Evolutionary conservation across 2,797 vertebrate genomes (phyloP).

Genomic region (Valencia hispanica): DNA sequence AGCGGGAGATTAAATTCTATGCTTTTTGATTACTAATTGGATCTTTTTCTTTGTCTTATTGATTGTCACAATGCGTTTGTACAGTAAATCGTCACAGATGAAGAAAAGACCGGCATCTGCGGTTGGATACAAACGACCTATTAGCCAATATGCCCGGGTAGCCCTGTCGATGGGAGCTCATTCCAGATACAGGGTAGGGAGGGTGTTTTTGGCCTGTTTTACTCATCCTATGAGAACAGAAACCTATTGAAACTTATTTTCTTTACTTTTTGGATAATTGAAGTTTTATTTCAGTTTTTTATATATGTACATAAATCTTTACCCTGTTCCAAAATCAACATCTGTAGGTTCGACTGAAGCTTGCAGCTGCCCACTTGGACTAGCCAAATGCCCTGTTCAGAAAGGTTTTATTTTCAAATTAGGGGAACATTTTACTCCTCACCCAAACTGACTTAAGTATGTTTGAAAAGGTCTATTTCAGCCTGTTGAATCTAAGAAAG

Average conservation of each 20-base stretch:
- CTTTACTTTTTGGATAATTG: neutral
- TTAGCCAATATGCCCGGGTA: conserved; percentile 91
- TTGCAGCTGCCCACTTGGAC: no score
- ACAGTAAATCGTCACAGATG: conserved; percentile 88
- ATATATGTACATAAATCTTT: no score
- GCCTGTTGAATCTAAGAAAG: neutral
- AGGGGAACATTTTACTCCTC: no score
- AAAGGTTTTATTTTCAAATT: no score
- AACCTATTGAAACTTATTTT: neutral
- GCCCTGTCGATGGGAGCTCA: conserved; percentile 92
- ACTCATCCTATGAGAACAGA: neutral
- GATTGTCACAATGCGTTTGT: conserved; percentile 22
- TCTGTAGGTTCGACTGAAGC: no score
- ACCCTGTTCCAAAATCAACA: no score
- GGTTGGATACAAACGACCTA: conserved; percentile 95
- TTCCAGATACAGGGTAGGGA: conserved; percentile 90
- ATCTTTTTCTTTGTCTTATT: conserved; percentile 10
- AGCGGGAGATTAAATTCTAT: neutral
- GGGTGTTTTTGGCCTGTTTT: conserved; percentile 20
- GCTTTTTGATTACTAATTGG: neutral
- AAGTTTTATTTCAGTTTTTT: no score
- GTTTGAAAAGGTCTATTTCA: no score
- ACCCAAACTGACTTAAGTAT: no score
- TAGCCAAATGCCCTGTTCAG: no score
- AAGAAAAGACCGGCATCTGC: conserved; percentile 91